These are phyloP conservation scores for Prunella himalayana DNA, from an alignment of 2,113 vertebrate species.

Conservation along the genomic window DNA sequence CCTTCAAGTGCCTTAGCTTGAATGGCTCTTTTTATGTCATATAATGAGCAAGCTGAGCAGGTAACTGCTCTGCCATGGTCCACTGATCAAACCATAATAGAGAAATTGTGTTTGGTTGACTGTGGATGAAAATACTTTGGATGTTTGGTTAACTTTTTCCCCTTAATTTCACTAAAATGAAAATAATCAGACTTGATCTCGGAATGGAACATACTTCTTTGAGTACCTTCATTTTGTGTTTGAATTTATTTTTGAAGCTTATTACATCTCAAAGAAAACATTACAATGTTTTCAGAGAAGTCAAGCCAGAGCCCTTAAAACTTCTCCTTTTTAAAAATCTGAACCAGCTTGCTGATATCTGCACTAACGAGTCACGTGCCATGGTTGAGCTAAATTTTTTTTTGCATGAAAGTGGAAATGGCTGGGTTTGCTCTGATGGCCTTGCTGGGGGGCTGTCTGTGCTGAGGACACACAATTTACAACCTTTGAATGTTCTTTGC, in stretches of 20 bases:
- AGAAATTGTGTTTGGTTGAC: background rate
- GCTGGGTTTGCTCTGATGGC: background rate
- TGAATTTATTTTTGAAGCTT: background rate
- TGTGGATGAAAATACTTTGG: background rate
- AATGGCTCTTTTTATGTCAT: background rate
- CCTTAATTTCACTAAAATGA: background rate
- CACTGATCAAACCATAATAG: background rate
- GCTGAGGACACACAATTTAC: background rate
- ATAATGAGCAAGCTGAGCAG: background rate
- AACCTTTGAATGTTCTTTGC: background rate
- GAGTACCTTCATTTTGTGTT: background rate
- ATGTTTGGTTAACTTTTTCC: background rate
- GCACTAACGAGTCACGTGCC: background rate
- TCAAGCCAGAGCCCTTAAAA: background rate
- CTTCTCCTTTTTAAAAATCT: background rate
- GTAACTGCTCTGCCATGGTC: background rate
- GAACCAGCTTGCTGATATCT: background rate
- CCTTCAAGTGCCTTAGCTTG: background rate
- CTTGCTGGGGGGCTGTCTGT: background rate
- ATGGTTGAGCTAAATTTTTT: background rate
- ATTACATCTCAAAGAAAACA: background rate
- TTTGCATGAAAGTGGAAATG: background rate
- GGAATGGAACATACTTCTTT: background rate
- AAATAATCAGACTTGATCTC: background rate
- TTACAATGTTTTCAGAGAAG: background rate